These are phyloP conservation scores for Cossypha dichroa DNA, from an alignment of 2,797 vertebrate species.

Conservation along the genomic window DNA sequence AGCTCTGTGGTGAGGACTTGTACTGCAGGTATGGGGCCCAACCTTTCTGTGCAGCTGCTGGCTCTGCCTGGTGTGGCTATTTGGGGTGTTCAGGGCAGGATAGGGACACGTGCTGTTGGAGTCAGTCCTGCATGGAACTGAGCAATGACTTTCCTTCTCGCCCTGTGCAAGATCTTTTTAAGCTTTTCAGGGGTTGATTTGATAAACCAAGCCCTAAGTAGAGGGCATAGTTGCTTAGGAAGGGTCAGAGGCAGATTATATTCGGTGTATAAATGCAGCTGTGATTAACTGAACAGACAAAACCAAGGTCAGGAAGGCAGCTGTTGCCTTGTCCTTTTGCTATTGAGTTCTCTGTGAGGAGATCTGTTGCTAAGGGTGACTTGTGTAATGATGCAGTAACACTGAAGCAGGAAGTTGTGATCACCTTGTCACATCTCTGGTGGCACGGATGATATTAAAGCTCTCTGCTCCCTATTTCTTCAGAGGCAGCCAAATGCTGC, in stretches of 20 bases:
- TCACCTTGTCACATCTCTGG: rapidly evolving
- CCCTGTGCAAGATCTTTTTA: neutral
- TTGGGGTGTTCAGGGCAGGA: neutral
- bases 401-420: neutral
- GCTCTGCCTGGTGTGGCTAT: neutral
- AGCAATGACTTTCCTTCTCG: neutral
- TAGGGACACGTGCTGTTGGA: too few species aligned
- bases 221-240: neutral
- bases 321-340: neutral
- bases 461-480: neutral
- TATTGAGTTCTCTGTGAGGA: rapidly evolving
- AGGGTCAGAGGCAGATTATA: rapidly evolving
- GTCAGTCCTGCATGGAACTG: neutral
- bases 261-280: neutral
- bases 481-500: neutral
- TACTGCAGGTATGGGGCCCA: rapidly evolving
- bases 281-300: neutral
- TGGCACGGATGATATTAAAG: neutral
- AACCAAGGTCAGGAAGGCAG: neutral
- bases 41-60: neutral
- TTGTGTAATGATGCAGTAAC: neutral
- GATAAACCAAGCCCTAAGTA: neutral
- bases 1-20: neutral
- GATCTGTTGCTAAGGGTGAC: neutral
- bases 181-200: neutral